Evolutionary conservation across 30 jellyfish, hydroid and myxozoan genomes (phyloP), one percentile per base, ranked within the genome.

Genomic region (Aurelia sp.): DNA sequence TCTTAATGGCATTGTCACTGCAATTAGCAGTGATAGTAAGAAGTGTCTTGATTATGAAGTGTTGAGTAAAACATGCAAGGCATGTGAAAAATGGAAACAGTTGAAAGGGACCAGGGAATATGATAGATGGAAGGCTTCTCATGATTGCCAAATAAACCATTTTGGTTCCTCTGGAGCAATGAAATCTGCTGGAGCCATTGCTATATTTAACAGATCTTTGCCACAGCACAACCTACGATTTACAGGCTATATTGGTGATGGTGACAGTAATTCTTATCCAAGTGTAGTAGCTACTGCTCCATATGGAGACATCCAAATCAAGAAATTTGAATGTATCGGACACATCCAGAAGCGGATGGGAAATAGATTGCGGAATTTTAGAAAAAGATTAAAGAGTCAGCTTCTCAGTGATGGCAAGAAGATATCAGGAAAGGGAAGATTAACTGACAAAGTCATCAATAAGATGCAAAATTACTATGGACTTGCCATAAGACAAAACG

Each of bases 161-260:
- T 50, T 12, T 12, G 76, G 82, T 22, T 67, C 88, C 15, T 68
- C 92, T 3, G 90, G 92, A 16, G 57, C 78, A 17, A 82, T 82
- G 92, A 90, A 82, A 37, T 20, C 62, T 40, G 89, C 60, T 18
- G 92, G 92, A 15, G 92, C 92, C 9, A 37, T 23, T 2, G 66
- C 27, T 16, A 30, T 68, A 23, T 82, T 82, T 90, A 47, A 37
- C 41, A 61, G 89, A 19, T 82, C 90, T 8, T 79, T 82, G 3
- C 79, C 48, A 20, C 15, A 15, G 3, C 48, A 22, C 33, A 67
- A 67, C 5, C 71, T 68, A 16, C 63, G 31, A 40, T 64, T 62
- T 59, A 79, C 85, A 8, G 57, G 52, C 53, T 27, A 74, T 40
- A 21, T 57, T 13, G 75, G 75, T 6, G 65, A 76, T 76, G 81